A percentile compares a stretch with the other conserved stretches of the same genome.
Conservation (phyloP, 2,888 invertebrate genomes). For the Catocala fraxini region DNA sequence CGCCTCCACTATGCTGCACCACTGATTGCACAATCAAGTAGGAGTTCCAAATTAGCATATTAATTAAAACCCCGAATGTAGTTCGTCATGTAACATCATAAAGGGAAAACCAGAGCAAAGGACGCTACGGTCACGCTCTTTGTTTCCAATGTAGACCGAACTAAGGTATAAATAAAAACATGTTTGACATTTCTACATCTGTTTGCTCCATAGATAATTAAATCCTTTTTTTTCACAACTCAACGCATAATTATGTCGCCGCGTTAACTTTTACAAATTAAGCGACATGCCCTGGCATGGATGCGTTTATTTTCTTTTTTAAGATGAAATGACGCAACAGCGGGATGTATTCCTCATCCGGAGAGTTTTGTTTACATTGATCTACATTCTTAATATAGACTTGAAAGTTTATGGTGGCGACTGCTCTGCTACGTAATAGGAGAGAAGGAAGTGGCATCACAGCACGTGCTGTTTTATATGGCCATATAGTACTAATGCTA, state of each 20-base stretch:
- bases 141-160: too few species aligned
- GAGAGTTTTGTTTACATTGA: conserved; percentile 25
- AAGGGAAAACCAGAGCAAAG: too few species aligned
- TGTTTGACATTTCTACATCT: not conserved
- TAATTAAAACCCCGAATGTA: too few species aligned
- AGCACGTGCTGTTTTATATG: too few species aligned
- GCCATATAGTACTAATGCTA: too few species aligned
- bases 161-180: not conserved
- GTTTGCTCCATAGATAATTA: not conserved
- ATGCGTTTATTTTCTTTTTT: conserved; percentile 1
- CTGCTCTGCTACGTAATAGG: conserved; percentile 3
- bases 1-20: too few species aligned
- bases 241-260: not conserved
- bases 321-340: not conserved
- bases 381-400: conserved; percentile 26
- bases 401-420: conserved; percentile 6
- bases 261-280: not conserved
- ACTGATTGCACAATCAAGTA: too few species aligned
- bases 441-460: too few species aligned
- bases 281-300: not conserved
- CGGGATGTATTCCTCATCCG: conserved; percentile 6
- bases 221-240: not conserved
- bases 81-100: too few species aligned
- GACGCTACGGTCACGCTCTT: too few species aligned
- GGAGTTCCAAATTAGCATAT: too few species aligned